Evolutionary conservation across 2,888 invertebrate genomes (phyloP).

Genomic region (Agrotis puta): DNA sequence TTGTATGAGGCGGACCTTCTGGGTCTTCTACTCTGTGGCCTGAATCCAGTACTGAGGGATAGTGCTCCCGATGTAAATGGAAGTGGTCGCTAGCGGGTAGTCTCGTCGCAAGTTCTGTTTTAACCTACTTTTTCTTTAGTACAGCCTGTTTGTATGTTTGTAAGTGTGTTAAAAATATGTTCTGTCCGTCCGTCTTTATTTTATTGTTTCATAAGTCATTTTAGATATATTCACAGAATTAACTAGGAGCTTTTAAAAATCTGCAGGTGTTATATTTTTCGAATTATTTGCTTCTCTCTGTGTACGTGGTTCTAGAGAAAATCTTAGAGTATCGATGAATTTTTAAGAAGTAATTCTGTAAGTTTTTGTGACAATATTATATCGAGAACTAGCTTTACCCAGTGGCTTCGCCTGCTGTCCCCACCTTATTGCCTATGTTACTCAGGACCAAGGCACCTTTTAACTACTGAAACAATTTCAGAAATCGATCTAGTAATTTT

Average conservation of each 20-base stretch:
- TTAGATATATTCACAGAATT: neutral
- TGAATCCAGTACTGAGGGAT: constrained; percentile 48
- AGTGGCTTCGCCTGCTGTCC: no score
- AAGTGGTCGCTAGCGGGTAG: constrained; percentile 53
- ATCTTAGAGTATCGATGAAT: neutral
- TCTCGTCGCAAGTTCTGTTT: constrained; percentile 54
- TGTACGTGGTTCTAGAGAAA: neutral
- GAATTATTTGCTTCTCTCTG: neutral
- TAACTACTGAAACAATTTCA: no score
- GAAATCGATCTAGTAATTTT: no score
- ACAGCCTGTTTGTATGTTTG: constrained; percentile 25
- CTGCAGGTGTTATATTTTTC: neutral
- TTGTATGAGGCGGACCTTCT: neutral
- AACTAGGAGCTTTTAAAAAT: neutral
- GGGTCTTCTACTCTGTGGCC: neutral
- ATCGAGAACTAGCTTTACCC: no score
- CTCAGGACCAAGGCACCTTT: no score
- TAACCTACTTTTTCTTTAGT: constrained; percentile 52
- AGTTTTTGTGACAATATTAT: no score
- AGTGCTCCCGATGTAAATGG: constrained; percentile 55
- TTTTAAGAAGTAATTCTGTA: no score
- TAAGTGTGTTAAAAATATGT: constrained; percentile 23
- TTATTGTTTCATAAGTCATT: neutral
- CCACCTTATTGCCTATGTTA: no score
- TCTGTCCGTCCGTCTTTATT: constrained; percentile 2